phyloP scores from a whole-genome alignment of 2,113 vertebrate genomes.

The Nothocercus nigrocapillus region DNA sequence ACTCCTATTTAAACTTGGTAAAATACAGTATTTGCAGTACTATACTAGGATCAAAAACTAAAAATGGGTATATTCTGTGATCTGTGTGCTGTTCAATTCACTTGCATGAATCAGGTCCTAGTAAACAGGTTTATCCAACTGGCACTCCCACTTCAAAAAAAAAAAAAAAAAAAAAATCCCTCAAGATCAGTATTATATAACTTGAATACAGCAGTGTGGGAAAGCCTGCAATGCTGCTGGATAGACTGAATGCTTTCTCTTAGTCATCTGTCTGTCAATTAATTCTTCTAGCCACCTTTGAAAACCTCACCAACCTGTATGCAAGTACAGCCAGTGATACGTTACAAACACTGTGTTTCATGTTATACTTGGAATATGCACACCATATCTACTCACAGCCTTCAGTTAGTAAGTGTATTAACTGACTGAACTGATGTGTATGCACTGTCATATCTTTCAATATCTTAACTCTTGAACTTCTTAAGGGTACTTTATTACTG shows the following conservation, averaged over 20 bases:
- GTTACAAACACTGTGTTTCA: neutral
- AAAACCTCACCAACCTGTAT: neutral
- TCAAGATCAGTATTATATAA: neutral
- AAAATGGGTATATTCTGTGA: neutral
- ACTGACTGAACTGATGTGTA: neutral
- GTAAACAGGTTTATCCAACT: neutral
- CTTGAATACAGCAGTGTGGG: neutral
- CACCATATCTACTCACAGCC: neutral
- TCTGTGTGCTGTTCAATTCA: neutral
- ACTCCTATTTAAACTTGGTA: neutral
- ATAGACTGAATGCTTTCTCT: neutral
- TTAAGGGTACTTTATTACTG: neutral
- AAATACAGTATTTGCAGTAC: neutral
- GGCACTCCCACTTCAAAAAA: neutral
- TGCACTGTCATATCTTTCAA: neutral
- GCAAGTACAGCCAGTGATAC: neutral
- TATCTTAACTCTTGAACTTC: neutral
- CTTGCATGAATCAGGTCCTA: neutral
- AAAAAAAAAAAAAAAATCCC: neutral
- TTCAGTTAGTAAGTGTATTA: neutral
- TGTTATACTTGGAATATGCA: neutral
- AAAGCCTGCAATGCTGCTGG: neutral
- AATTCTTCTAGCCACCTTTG: neutral
- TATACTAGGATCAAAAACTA: neutral
- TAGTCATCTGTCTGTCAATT: neutral